Base-by-base conservation (phyloP, 2,113 vertebrate genomes). In the Clarias magur region DNA sequence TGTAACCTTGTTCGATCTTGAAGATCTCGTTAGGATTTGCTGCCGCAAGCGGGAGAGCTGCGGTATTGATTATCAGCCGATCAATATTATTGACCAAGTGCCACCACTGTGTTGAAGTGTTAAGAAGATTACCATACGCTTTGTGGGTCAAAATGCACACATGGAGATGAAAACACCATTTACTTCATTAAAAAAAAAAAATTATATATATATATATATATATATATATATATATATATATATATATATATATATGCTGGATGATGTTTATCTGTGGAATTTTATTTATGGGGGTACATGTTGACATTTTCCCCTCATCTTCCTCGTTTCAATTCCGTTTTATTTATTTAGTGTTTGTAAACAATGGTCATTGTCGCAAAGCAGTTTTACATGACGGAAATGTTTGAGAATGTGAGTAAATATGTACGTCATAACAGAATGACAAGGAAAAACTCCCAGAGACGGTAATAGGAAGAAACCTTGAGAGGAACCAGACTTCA, bases 41-140 rank as follows among this genome's bases (percentile, higher is more conserved):
- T 68, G 42, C 67, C 25, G 67, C 65, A 73, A 30, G 63, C 65
- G 9, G 9, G 53, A 70, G 34, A 13, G 67, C 79, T 27, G 79
- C 67, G 16, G 67, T 72, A 86, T 86, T 15, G 78, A 86, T 73
- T 82, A 82, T 86, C 21, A 7, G 56, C 25, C 15, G 21, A 53
- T 86, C 56, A 0, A 60, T 73, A 73, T 53, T 54, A 82, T 86
- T 4, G 48, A 70, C 34, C 15, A 57, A 17, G 75, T 25, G 48
- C 19, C 76, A 67, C 60, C 73, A 34, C 12, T 12, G 19, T 68
- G 38, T 65, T 38, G 60, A 67, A 27, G 17, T 63, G 84, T 80
- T 80, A 23, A 80, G 70, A 62, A 86, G 65, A 57, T 73, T 73
- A 59, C 67, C 57, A 15, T n/a, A 9, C 23, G 8, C 30, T 57